Evolutionary conservation across 37 sponge, comb jelly and placozoan genomes (phyloP).

Genomic region (Geodia barretti): DNA sequence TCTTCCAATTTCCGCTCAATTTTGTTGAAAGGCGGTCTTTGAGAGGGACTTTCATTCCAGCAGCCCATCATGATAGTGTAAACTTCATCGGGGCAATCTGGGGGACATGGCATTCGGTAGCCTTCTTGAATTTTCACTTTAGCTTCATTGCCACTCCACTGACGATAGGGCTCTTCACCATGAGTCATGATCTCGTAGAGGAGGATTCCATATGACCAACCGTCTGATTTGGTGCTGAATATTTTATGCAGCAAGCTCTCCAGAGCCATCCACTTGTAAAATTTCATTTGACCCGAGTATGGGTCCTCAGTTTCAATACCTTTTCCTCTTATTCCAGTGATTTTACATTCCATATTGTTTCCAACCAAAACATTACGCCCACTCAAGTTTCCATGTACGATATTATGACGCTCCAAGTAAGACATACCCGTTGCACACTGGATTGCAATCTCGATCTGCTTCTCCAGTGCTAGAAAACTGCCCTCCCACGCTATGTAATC

Average conservation of each 20-base stretch:
- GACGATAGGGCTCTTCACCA: constrained; percentile 72
- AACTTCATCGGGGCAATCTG: background rate
- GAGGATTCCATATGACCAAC: constrained; percentile 84
- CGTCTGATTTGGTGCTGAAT: constrained; percentile 77
- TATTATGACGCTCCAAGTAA: background rate
- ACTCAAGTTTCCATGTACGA: constrained; percentile 18
- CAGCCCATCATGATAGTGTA: background rate
- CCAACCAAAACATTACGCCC: constrained; percentile 27
- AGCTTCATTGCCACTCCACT: background rate
- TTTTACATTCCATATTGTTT: constrained; percentile 28
- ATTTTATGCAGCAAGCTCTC: constrained; percentile 43
- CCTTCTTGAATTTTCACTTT: background rate
- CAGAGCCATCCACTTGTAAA: constrained; percentile 69
- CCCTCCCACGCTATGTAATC: constrained; percentile 24
- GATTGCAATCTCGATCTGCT: constrained; percentile 19
- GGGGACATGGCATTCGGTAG: constrained; percentile 6
- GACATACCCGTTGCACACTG: constrained; percentile 46
- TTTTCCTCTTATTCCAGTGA: constrained; percentile 46
- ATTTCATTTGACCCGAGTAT: background rate
- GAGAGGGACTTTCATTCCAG: background rate
- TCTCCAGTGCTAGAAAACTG: background rate
- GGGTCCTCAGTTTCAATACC: background rate
- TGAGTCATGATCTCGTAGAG: constrained; percentile 74
- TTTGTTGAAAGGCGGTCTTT: background rate
- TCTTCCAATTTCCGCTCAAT: background rate